A percentile compares a stretch with the other conserved stretches of the same genome.
Evolutionary conservation across 2,888 invertebrate species (phyloP).

Genomic region (Dryococelus australis): DNA sequence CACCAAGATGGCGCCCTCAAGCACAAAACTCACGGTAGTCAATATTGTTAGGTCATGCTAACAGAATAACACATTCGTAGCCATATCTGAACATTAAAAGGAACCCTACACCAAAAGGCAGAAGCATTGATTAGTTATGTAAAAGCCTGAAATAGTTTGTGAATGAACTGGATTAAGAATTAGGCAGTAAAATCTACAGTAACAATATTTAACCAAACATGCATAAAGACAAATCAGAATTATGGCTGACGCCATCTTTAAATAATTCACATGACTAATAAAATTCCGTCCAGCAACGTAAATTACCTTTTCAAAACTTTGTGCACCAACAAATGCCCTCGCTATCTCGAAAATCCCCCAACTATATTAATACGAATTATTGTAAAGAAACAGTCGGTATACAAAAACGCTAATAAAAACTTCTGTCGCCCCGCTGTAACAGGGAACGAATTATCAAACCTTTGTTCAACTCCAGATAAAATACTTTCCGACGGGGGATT

Average conservation of each 20-base stretch:
- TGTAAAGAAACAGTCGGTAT: not conserved
- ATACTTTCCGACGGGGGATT: slow-evolving; percentile 43
- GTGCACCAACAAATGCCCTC: slow-evolving; percentile 29
- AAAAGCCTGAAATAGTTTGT: not conserved
- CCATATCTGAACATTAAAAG: not conserved
- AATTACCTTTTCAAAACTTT: slow-evolving; percentile 12
- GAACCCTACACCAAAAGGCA: slow-evolving; percentile 5
- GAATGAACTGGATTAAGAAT: not conserved
- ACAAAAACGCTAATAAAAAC: not conserved
- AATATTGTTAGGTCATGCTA: slow-evolving; percentile 8
- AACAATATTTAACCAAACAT: slow-evolving; percentile 24
- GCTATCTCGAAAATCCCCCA: slow-evolving; percentile 21
- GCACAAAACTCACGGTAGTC: not conserved
- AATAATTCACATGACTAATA: slow-evolving; percentile 6
- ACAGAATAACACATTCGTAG: not conserved
- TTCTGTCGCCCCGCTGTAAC: slow-evolving; percentile 17
- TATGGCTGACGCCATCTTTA: slow-evolving; percentile 24
- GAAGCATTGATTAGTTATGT: not conserved
- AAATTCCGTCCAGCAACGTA: not conserved
- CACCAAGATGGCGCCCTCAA: not conserved
- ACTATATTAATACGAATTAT: not conserved
- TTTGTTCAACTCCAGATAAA: slow-evolving; percentile 42
- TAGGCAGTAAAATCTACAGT: not conserved
- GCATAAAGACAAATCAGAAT: not conserved
- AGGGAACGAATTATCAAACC: slow-evolving; percentile 41